phyloP scores from a whole-genome alignment of 2,888 invertebrate genomes.

The Lacanobia wlatinum region DNA sequence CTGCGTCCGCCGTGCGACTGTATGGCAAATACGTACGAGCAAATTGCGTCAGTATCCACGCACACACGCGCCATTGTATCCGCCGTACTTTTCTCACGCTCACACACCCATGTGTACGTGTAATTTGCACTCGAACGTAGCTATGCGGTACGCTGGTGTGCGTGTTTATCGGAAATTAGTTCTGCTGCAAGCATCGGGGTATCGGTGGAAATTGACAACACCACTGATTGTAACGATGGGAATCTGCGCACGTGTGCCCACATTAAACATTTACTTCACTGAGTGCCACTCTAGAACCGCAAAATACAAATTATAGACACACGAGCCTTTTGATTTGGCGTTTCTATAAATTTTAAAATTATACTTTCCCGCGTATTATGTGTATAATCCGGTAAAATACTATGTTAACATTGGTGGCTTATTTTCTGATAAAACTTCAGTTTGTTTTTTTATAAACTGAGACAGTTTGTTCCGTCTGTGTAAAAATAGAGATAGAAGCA shows the following conservation, averaged over 20 bases:
- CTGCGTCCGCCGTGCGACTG: constrained; percentile 59
- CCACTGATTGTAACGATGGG: constrained; percentile 83
- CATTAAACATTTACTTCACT: constrained; percentile 83
- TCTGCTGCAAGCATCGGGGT: constrained; percentile 83
- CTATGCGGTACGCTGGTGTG: constrained; percentile 76
- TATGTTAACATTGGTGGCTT: constrained; percentile 28
- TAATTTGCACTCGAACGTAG: constrained; percentile 84
- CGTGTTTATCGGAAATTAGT: constrained; percentile 88
- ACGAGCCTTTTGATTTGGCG: constrained; percentile 75
- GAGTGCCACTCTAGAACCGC: constrained; percentile 75
- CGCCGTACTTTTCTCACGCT: constrained; percentile 90
- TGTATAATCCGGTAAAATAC: constrained; percentile 39
- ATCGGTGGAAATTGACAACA: constrained; percentile 86
- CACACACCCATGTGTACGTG: constrained; percentile 80
- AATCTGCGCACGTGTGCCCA: constrained; percentile 83
- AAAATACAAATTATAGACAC: constrained; percentile 81
- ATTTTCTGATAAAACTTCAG: constrained; percentile 31
- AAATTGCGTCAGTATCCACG: constrained; percentile 77
- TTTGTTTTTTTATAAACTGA: constrained; percentile 50
- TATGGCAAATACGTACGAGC: constrained; percentile 72
- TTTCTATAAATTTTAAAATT: constrained; percentile 71
- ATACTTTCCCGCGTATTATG: constrained; percentile 69
- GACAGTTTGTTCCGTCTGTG: constrained; percentile 56
- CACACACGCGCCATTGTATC: constrained; percentile 82
- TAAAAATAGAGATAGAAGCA: constrained; percentile 79